A percentile compares a stretch with the other conserved stretches of the same genome.
Conservation (phyloP, 2,797 vertebrate species). For the Takifugu ocellatus region DNA sequence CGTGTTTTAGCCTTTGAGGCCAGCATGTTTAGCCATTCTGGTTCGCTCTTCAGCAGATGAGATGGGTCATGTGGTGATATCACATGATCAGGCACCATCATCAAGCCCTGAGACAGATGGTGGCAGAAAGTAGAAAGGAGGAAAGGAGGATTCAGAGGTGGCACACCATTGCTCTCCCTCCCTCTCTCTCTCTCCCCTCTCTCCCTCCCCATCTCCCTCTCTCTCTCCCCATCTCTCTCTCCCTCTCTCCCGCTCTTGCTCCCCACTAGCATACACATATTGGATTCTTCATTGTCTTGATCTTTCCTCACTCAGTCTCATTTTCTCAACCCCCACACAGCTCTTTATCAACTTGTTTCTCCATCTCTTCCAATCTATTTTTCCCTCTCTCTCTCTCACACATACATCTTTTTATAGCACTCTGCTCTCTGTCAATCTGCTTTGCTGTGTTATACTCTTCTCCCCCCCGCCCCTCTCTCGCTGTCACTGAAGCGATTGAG, state of each 20-base stretch:
- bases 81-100: conserved; percentile 68
- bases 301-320: conserved; percentile 32
- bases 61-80: conserved; percentile 56
- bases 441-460: conserved; percentile 24
- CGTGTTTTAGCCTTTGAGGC: conserved; percentile 18
- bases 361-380: conserved; percentile 53
- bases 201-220: conserved; percentile 8
- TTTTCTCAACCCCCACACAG: conserved; percentile 36
- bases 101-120: conserved; percentile 67
- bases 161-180: conserved; percentile 33
- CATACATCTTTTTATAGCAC: conserved; percentile 54
- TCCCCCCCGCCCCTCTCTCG: conserved; percentile 29
- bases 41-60: conserved; percentile 45
- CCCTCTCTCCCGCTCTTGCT: conserved; percentile 4
- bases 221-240: conserved; percentile 17
- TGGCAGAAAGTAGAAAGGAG: conserved; percentile 63
- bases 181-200: conserved; percentile 5
- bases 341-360: conserved; percentile 53
- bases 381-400: conserved; percentile 8
- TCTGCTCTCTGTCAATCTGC: conserved; percentile 53
- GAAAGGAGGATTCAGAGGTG: conserved; percentile 51
- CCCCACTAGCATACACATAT: conserved; percentile 44
- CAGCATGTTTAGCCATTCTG: conserved; percentile 31
- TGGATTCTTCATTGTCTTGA: conserved; percentile 42
- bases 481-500: conserved; percentile 41